phyloP scores from a whole-genome alignment of 2,888 invertebrate genomes.

The Sarcophaga caerulescens region DNA sequence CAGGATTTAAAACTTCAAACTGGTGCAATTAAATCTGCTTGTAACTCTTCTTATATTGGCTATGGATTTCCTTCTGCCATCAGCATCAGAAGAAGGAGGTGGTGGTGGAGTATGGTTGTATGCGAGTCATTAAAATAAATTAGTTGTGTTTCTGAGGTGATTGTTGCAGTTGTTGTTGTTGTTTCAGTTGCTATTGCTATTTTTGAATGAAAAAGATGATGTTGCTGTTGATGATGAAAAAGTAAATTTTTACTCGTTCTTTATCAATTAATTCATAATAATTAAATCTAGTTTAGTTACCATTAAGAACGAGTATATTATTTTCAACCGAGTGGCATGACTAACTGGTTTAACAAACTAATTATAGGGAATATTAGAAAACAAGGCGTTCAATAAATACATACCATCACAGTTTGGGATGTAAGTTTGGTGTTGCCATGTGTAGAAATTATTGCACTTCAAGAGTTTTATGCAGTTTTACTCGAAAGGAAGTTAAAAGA shows the following conservation, averaged over 20 bases:
- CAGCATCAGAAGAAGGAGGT: not conserved
- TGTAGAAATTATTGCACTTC: too few relatives aligned
- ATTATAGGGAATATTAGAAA: not conserved
- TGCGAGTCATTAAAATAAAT: constrained; percentile 14
- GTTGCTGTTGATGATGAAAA: not conserved
- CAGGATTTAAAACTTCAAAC: constrained; percentile 51
- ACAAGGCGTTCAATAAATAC: too few relatives aligned
- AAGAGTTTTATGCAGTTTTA: too few relatives aligned
- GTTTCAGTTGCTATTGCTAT: not conserved
- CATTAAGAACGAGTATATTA: not conserved
- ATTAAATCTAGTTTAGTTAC: constrained; percentile 29
- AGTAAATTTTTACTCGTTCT: not conserved
- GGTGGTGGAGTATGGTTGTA: not conserved
- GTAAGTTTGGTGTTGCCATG: not conserved
- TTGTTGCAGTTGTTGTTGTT: not conserved
- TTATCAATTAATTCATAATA: constrained; percentile 45
- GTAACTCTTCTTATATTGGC: constrained; percentile 24
- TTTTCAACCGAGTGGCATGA: not conserved
- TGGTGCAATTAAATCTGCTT: constrained; percentile 41
- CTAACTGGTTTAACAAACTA: not conserved
- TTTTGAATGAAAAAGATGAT: too few relatives aligned
- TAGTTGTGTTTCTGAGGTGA: not conserved
- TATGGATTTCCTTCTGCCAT: constrained; percentile 36
- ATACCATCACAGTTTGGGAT: not conserved
- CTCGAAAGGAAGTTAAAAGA: too few relatives aligned